Evolutionary conservation across 35 echinoderm and acorn worm species (phyloP), one percentile per base, ranked within the genome.

Genomic region (Eucidaris tribuloides): DNA sequence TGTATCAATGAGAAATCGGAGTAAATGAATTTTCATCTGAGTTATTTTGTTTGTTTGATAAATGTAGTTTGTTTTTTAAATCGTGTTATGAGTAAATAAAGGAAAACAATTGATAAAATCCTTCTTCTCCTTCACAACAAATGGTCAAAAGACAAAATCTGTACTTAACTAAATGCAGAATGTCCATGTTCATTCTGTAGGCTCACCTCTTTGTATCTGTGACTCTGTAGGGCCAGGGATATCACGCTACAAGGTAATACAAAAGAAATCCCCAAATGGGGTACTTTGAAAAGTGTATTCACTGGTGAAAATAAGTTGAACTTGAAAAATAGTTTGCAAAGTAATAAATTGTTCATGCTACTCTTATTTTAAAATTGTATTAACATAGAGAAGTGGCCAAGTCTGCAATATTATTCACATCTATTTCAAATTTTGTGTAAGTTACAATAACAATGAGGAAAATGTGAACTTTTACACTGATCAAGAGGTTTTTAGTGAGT

Each of bases 151-250:
- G 5, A 2, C 30, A 32, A 27, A 6, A 27, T 32, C 7, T 64
- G 61, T 32, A 34, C 37, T 34, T 32, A 34, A 27, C 30, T 14
- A 32, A 32, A 28, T 64, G 13, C 61, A 60, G 31, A 23, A 23
- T 20, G 5, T 20, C 5, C 30, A 59, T 60, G 15, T 60, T 60
- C 18, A 28, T 32, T 63, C 7, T 64, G 5, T 4, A 13, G 22
- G 35, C 68, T 74, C 41, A 74, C 68, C 68, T 74, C 68, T 44
- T 74, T 74, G 7, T 11, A 74, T 5, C 41, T 33, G 9, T 74
- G 68, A 74, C 68, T 74, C 44, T 74, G 68, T 42, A 74, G 68
- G 41, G 68, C 68, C 68, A 74, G 37, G 29, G 68, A 74, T 42
- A 74, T 74, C 30, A 74, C 68, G 24, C 68, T 74, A 40, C n/a